Conservation (phyloP, 2,113 vertebrate genomes). For the Petromus typicus region DNA sequence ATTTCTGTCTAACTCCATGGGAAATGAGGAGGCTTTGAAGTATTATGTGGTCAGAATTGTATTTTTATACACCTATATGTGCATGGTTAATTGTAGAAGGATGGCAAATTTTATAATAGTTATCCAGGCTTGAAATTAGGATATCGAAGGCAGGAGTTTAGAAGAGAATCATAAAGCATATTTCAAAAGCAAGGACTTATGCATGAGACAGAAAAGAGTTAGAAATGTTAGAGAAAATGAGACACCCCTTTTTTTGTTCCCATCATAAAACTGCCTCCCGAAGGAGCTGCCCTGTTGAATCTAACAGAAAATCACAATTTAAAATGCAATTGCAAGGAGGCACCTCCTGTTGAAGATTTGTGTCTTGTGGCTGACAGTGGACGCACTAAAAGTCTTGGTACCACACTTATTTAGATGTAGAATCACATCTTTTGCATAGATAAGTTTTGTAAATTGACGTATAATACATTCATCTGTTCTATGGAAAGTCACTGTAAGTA, state of each 20-base stretch:
- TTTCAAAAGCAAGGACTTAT: not conserved
- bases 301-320: not conserved
- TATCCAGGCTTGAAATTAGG: not conserved
- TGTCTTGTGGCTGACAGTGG: not conserved
- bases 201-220: constrained; percentile 4
- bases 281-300: not conserved
- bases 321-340: constrained; percentile 27
- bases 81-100: not conserved
- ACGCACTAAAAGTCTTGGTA: not conserved
- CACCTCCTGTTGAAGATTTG: not conserved
- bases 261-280: not conserved
- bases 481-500: constrained; percentile 1
- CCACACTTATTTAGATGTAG: not conserved
- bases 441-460: not conserved
- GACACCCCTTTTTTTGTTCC: not conserved
- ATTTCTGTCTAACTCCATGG: not conserved
- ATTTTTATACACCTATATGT: constrained; percentile 15
- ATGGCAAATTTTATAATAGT: not conserved
- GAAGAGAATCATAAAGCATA: constrained; percentile 27
- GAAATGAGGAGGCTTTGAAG: not conserved
- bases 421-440: not conserved
- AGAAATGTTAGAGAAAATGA: not conserved
- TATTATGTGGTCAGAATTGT: not conserved
- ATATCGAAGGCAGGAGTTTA: not conserved
- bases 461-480: not conserved